phyloP scores from a whole-genome alignment of 2,888 invertebrate species.

The Meiosimyza decipiens region DNA sequence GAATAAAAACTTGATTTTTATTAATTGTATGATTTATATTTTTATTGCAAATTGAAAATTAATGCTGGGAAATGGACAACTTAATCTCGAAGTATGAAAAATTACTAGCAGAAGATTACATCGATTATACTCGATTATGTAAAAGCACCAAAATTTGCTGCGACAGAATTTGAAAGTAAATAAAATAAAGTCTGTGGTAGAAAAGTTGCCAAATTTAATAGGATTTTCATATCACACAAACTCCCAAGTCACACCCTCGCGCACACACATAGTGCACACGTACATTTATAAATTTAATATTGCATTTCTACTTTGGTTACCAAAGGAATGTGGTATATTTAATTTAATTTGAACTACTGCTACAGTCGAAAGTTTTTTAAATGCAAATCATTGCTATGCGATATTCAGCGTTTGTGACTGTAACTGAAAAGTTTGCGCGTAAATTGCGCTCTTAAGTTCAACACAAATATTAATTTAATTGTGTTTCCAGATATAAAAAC shows the following conservation, averaged over 20 bases:
- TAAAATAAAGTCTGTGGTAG: background rate
- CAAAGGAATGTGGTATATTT: background rate
- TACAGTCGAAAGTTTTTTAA: background rate
- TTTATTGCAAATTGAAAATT: background rate
- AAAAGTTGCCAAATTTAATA: slow-evolving; percentile 14
- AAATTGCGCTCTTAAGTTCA: background rate
- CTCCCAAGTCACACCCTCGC: background rate
- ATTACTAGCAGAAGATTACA: too few relatives aligned
- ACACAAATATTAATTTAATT: background rate
- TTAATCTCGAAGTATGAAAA: background rate
- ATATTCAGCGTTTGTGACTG: too few relatives aligned
- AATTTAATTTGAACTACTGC: background rate
- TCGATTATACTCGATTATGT: too few relatives aligned
- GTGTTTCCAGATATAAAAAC: too few relatives aligned
- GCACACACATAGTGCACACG: background rate
- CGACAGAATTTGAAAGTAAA: background rate
- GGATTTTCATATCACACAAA: slow-evolving; percentile 4
- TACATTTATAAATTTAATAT: background rate
- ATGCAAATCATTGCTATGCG: too few relatives aligned
- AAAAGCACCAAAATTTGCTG: background rate
- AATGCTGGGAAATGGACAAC: background rate
- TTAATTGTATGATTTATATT: background rate
- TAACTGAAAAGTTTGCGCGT: too few relatives aligned
- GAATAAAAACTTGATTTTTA: background rate
- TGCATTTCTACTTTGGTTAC: slow-evolving; percentile 2